A percentile compares a stretch with the other conserved stretches of the same genome.
phyloP scores from a whole-genome alignment of 2,888 invertebrate species.

The Epinotia bilunana region DNA sequence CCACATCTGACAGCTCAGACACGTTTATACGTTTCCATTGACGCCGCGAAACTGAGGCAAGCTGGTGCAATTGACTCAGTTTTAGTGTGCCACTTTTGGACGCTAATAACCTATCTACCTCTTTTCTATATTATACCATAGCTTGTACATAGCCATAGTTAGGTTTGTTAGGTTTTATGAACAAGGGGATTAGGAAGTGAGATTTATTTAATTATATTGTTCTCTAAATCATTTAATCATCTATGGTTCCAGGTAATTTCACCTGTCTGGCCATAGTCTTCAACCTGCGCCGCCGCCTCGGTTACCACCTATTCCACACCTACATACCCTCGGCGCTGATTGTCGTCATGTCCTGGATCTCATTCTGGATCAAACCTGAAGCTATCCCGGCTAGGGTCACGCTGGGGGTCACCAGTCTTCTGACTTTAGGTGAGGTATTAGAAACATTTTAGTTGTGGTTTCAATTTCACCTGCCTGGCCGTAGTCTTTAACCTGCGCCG shows the following conservation, averaged over 20 bases:
- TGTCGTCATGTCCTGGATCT: constrained; percentile 98
- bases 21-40: too few species aligned
- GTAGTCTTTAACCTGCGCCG: constrained; percentile 93
- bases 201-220: not conserved
- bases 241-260: constrained; percentile 89
- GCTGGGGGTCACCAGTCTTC: constrained; percentile 92
- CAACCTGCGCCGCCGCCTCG: constrained; percentile 91
- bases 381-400: constrained; percentile 96
- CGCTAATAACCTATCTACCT: too few species aligned
- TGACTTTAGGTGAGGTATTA: constrained; percentile 88
- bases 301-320: constrained; percentile 96
- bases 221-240: not conserved
- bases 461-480: constrained; percentile 95
- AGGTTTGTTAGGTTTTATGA: too few species aligned
- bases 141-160: too few species aligned
- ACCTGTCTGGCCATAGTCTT: constrained; percentile 96
- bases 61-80: too few species aligned
- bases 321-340: constrained; percentile 96
- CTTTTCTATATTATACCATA: too few species aligned
- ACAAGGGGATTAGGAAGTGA: too few species aligned
- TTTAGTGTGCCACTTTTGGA: too few species aligned
- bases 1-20: too few species aligned
- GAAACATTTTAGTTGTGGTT: not conserved
- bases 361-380: constrained; percentile 97
- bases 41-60: too few species aligned